phyloP scores from a whole-genome alignment of 2,797 vertebrate genomes.

The Eulemur mongoz region DNA sequence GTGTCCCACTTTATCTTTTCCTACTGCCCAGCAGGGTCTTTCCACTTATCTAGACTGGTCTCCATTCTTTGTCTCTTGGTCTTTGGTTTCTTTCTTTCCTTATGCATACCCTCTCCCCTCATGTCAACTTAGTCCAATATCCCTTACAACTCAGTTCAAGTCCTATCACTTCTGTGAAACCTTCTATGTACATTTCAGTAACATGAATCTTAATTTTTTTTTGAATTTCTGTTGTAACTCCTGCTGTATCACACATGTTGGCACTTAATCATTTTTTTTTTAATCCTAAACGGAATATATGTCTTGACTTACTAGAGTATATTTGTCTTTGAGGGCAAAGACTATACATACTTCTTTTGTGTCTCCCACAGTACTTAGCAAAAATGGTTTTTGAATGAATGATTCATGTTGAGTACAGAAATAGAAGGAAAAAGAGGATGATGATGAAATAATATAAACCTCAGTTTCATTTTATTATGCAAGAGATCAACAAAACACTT shows the following conservation, averaged over 20 bases:
- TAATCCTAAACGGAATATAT: not conserved
- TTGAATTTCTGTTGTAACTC: not conserved
- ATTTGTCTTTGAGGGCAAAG: not conserved
- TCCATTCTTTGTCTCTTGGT: not conserved
- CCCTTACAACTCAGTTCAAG: not conserved
- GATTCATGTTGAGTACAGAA: conserved; percentile 24
- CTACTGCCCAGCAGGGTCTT: not conserved
- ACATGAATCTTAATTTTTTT: not conserved
- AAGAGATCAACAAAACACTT: conserved; percentile 16
- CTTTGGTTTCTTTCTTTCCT: conserved; percentile 17
- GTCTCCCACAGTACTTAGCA: not conserved
- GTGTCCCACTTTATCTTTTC: conserved; percentile 15
- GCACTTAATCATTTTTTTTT: not conserved
- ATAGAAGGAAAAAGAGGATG: not conserved
- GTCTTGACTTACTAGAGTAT: conserved; percentile 5
- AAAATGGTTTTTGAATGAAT: conserved; percentile 28
- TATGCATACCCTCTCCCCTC: not conserved
- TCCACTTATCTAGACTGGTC: not conserved
- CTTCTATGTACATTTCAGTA: not conserved
- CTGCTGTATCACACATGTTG: not conserved
- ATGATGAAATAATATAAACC: conserved; percentile 6
- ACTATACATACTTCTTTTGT: not conserved
- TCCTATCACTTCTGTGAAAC: not conserved
- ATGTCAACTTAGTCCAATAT: conserved; percentile 1
- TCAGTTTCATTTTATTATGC: conserved; percentile 34